Percentiles rank a stretch among this genome's conserved stretches.
These are phyloP conservation scores for Lochmaea capreae DNA, from an alignment of 2,888 invertebrate species.

Conservation along the genomic window DNA sequence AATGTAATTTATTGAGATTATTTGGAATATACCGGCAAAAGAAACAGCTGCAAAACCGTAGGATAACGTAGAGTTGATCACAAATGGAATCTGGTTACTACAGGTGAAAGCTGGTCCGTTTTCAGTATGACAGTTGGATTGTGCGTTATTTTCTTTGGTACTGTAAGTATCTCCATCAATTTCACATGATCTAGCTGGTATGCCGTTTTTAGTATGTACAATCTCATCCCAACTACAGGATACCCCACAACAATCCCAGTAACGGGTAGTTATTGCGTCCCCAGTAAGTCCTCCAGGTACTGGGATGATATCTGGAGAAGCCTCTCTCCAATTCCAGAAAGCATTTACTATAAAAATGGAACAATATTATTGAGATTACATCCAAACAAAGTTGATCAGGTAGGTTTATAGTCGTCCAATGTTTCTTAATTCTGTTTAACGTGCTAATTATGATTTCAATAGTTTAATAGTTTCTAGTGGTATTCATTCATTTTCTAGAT, in stretches of 20 bases:
- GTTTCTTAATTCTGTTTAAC: no score
- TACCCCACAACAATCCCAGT: slow-evolving; percentile 43
- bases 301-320: slow-evolving; percentile 27
- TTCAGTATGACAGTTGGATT: slow-evolving; percentile 36
- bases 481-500: no score
- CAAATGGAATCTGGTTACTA: slow-evolving; percentile 35
- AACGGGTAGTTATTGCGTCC: slow-evolving; percentile 36
- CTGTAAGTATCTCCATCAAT: slow-evolving; percentile 31
- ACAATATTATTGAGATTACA: not conserved
- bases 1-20: not conserved
- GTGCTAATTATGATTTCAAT: no score
- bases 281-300: slow-evolving; percentile 35
- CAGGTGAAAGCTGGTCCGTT: slow-evolving; percentile 40
- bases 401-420: no score
- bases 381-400: no score
- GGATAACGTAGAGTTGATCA: slow-evolving; percentile 35
- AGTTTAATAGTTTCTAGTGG: no score
- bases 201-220: slow-evolving; percentile 18
- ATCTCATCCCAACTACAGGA: slow-evolving; percentile 41
- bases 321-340: slow-evolving; percentile 39
- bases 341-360: not conserved
- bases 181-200: slow-evolving; percentile 36
- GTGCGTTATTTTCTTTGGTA: slow-evolving; percentile 23
- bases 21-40: slow-evolving; percentile 22
- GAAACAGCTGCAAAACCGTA: slow-evolving; percentile 44